A percentile compares a stretch with the other conserved stretches of the same genome.
Evolutionary conservation across 1,140 invertebrate genomes (phyloP).

Genomic region (Cephus cinctus): DNA sequence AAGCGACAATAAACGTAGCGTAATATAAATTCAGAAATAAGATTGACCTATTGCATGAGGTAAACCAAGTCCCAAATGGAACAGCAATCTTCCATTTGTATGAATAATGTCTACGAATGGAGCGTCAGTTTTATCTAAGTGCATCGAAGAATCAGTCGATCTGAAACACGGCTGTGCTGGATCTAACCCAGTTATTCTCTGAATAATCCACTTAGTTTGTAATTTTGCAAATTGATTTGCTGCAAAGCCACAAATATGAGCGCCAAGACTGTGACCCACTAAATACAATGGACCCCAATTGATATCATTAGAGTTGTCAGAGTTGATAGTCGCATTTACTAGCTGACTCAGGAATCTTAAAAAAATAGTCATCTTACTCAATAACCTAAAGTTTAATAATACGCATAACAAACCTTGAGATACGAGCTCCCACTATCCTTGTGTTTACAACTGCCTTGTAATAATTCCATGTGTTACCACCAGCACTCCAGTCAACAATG

Average conservation of each 20-base stretch:
- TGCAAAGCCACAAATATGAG: slow-evolving; percentile 62
- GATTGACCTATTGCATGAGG: slow-evolving; percentile 55
- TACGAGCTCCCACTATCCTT: slow-evolving; percentile 54
- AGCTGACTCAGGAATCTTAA: slow-evolving; percentile 7
- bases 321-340: neutral
- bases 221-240: slow-evolving; percentile 54
- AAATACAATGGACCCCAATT: slow-evolving; percentile 53
- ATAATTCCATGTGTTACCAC: slow-evolving; percentile 62
- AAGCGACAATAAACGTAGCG: too few species aligned
- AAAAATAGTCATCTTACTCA: too few species aligned
- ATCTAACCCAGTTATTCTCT: slow-evolving; percentile 59
- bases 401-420: slow-evolving; percentile 56
- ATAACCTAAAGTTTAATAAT: too few species aligned
- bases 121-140: slow-evolving; percentile 61
- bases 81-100: slow-evolving; percentile 57
- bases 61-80: slow-evolving; percentile 58
- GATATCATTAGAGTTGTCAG: slow-evolving; percentile 10
- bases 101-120: slow-evolving; percentile 72
- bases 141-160: slow-evolving; percentile 45
- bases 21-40: slow-evolving; percentile 9
- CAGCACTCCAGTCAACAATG: slow-evolving; percentile 61
- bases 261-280: slow-evolving; percentile 64
- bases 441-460: slow-evolving; percentile 62
- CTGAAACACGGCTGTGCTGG: slow-evolving; percentile 67
- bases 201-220: slow-evolving; percentile 28